These are phyloP conservation scores for Sturnira hondurensis DNA, from an alignment of 2,113 vertebrate species.

Conservation along the genomic window DNA sequence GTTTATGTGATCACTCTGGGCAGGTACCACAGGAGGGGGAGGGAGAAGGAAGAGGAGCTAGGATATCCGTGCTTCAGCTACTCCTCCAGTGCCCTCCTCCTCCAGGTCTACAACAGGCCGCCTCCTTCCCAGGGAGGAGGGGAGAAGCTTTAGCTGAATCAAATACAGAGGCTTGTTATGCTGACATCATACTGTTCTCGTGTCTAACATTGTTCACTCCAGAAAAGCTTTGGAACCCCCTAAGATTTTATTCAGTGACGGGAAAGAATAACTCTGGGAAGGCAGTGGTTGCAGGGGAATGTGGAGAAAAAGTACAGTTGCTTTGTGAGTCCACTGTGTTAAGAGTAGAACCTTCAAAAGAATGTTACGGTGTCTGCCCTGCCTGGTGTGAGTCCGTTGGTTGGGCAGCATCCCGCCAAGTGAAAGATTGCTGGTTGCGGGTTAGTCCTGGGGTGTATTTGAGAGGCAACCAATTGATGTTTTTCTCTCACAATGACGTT, in stretches of 20 bases:
- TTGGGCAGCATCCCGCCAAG: too few species aligned
- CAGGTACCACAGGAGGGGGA: too few species aligned
- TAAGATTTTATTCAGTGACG: neutral
- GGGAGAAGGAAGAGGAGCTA: too few species aligned
- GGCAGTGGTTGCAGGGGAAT: rapidly evolving
- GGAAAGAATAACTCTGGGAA: neutral
- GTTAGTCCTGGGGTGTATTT: too few species aligned
- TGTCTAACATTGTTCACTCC: neutral
- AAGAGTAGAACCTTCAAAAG: neutral
- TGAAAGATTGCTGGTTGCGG: too few species aligned
- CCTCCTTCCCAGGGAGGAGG: neutral
- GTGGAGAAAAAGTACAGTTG: neutral
- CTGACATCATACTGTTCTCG: neutral
- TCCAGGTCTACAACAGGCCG: neutral
- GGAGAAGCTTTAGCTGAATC: neutral
- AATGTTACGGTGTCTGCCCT: too few species aligned
- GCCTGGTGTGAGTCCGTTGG: too few species aligned
- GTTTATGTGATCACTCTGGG: neutral
- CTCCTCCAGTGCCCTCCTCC: rapidly evolving
- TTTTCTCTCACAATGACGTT: too few species aligned
- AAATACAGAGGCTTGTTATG: neutral
- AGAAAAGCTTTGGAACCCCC: neutral
- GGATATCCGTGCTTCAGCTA: rapidly evolving
- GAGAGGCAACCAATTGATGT: too few species aligned
- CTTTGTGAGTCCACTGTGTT: neutral